Evolutionary conservation across 2,113 vertebrate species (phyloP), one percentile per base, ranked within the genome.

Genomic region (Platysteira castanea): DNA sequence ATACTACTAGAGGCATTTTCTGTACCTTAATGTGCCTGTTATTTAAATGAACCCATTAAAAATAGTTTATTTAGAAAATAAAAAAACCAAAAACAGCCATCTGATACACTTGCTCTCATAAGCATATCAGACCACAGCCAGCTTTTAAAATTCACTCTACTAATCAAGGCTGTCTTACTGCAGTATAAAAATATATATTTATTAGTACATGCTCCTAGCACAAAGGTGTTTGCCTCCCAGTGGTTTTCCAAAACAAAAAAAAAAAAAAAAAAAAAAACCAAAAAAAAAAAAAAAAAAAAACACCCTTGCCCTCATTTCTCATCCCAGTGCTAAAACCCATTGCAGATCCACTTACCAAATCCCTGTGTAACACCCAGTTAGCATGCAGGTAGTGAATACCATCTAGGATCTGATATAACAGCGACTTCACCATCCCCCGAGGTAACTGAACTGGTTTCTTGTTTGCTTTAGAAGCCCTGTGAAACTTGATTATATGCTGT

Each of bases 401-500:
- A 94, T 99, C 99, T 97, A 99, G 98, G 98, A 99, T 99, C 98
- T 99, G 99, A 98, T 99, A 99, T 24, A 99, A 98, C 90, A 99
- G 98, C 73, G 99, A 99, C 98, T 99, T 99, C 97, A 99, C 99
- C 99, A 99, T 99, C 97, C 99, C 99, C 97, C 99, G 98, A 73
- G 99, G 99, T 98, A 99, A 98, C 98, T 99, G 99, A 98, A 99
- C 98, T 87, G 99, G 99, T 98, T 99, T 99, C 98, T 99, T 99
- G 97, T 99, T 99, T 98, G 99, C 99, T 98, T 99, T 99, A 97
- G 99, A 99, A 91, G 99, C 99, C 98, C 99, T 99, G 98, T 99
- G 99, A 98, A 99, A 99, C 98, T 99, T 99, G 97, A 99, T 99
- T 98, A 99, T 99, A 98, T 99, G 99, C 99, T 99, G 97, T 76